A percentile compares a stretch with the other conserved stretches of the same genome.
These are phyloP conservation scores for Doris montereyensis DNA, from an alignment of 2,888 invertebrate genomes.

Conservation along the genomic window DNA sequence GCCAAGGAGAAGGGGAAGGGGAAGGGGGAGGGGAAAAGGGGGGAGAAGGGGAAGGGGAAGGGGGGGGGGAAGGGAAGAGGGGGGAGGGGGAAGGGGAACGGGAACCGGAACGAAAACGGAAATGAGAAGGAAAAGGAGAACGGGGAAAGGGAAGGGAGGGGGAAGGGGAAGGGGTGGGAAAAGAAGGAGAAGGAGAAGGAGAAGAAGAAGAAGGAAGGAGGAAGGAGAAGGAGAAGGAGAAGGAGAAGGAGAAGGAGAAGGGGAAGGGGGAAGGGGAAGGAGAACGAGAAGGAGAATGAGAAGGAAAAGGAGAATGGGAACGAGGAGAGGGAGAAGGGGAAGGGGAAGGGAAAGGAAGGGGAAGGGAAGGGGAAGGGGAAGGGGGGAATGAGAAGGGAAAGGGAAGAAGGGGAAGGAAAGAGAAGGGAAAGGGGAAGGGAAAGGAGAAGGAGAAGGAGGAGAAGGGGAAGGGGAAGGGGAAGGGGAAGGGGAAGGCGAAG, in stretches of 20 bases:
- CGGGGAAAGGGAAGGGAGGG: not conserved
- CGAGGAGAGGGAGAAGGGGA: not conserved
- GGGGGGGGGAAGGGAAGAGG: constrained; percentile 27
- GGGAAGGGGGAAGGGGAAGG: constrained; percentile 17
- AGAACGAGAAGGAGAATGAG: constrained; percentile 29
- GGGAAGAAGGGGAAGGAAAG: constrained; percentile 20
- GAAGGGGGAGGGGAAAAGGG: constrained; percentile 7
- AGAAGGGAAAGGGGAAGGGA: constrained; percentile 9
- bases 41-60: constrained; percentile 20
- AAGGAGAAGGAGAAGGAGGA: constrained; percentile 1
- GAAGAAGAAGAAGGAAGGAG: no score
- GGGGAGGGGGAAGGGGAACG: not conserved
- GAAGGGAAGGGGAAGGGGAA: not conserved
- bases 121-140: not conserved
- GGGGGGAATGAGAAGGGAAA: constrained; percentile 9
- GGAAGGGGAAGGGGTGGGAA: constrained; percentile 17
- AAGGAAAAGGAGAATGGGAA: constrained; percentile 15
- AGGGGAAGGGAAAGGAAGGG: not conserved
- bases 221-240: no score
- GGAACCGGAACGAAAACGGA: not conserved
- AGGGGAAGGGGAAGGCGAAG: no score
- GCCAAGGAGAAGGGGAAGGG: not conserved
- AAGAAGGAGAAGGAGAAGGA: no score
- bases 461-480: no score
- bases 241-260: no score